Evolutionary conservation across 92 coral and sea anemone species (phyloP).

Genomic region (Micromussa lordhowensis): DNA sequence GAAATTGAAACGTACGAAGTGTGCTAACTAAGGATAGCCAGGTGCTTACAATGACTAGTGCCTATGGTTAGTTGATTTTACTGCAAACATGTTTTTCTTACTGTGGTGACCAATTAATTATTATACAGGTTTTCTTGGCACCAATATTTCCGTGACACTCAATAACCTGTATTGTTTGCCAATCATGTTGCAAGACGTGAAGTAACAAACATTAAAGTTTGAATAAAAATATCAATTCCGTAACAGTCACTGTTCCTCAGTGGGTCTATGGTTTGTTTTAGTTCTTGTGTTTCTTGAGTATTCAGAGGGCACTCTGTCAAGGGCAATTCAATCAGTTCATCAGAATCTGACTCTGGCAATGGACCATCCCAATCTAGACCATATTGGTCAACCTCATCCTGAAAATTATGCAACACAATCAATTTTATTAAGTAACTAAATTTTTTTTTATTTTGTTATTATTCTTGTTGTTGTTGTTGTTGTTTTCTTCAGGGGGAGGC

Average conservation of each 20-base stretch:
- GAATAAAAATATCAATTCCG: slow-evolving; percentile 22
- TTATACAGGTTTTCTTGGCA: slow-evolving; percentile 26
- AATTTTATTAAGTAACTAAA: background rate
- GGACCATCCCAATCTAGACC: slow-evolving; percentile 31
- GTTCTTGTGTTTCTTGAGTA: slow-evolving; percentile 7
- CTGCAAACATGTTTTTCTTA: slow-evolving; percentile 17
- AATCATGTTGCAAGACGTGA: slow-evolving; percentile 11
- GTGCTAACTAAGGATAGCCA: slow-evolving; percentile 5
- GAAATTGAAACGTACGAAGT: background rate
- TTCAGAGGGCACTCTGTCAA: slow-evolving; percentile 20
- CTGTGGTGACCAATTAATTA: slow-evolving; percentile 5
- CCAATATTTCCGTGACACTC: slow-evolving; percentile 11
- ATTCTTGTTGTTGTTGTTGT: no score
- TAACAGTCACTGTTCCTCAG: slow-evolving; percentile 29
- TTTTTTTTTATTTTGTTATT: background rate
- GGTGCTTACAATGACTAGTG: slow-evolving; percentile 5
- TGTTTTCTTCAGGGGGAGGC: slow-evolving; percentile 3
- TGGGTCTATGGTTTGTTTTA: slow-evolving; percentile 20
- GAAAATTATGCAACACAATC: slow-evolving; percentile 4
- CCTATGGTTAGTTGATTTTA: slow-evolving; percentile 3
- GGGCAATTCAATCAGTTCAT: slow-evolving; percentile 28
- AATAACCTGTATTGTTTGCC: background rate
- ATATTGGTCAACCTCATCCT: slow-evolving; percentile 18
- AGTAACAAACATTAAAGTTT: slow-evolving; percentile 17
- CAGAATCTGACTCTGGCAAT: slow-evolving; percentile 33